Conservation (phyloP, 2,797 vertebrate species). For the Alca torda region DNA sequence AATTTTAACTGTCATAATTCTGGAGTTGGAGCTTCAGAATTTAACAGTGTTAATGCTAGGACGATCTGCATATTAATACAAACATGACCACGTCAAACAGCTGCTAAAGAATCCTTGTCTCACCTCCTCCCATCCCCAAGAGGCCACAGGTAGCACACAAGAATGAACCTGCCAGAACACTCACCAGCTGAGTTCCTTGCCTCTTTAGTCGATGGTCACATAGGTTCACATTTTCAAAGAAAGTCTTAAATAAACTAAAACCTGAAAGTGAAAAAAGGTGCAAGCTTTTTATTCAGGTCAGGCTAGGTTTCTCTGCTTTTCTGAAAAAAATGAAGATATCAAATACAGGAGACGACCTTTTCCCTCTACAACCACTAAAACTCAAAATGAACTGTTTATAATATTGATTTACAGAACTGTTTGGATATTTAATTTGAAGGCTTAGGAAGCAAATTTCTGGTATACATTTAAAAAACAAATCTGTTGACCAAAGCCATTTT, state of each 20-base stretch:
- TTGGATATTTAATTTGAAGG: not conserved
- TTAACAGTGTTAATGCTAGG: not conserved
- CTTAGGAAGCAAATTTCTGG: not conserved
- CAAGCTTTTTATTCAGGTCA: not conserved
- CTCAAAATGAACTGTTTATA: not conserved
- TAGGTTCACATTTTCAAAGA: slow-evolving; percentile 98
- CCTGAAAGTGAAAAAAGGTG: slow-evolving; percentile 76
- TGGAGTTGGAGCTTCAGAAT: not conserved
- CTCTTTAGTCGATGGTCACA: slow-evolving; percentile 98
- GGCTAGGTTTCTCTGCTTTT: not conserved
- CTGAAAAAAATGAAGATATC: not conserved
- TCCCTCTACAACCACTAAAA: not conserved
- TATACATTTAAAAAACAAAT: not conserved
- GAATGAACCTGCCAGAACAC: not conserved
- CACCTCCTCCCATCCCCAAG: not conserved
- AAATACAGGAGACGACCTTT: not conserved
- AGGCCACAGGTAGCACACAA: not conserved
- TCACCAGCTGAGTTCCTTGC: slow-evolving; percentile 96
- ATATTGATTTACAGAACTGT: not conserved
- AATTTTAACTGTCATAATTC: not conserved
- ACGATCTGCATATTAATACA: not conserved
- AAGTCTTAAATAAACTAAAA: slow-evolving; percentile 98
- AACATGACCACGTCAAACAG: not conserved
- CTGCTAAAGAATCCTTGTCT: not conserved
- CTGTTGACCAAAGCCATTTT: not conserved